Conservation (phyloP, 2,113 vertebrate species). For the Podiceps cristatus region DNA sequence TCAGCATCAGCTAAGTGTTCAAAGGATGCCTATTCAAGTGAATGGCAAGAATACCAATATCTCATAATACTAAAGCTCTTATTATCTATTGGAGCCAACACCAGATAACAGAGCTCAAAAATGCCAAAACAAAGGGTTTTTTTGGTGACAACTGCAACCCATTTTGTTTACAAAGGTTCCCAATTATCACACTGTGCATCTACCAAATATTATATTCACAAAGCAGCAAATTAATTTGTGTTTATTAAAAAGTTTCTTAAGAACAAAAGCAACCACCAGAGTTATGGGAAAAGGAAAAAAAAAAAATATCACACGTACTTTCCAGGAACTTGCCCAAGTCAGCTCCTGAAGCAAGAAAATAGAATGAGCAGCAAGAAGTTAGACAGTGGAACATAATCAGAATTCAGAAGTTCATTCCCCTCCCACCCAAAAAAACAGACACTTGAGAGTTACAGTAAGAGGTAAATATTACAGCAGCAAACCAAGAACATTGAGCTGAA, state of each 20-base stretch:
- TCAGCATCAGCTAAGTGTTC: not conserved
- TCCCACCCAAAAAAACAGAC: not conserved
- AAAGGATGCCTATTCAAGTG: not conserved
- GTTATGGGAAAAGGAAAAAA: not conserved
- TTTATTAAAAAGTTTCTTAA: constrained; percentile 33
- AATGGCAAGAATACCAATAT: not conserved
- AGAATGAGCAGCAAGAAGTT: constrained; percentile 47
- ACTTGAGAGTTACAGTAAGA: not conserved
- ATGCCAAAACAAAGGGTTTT: not conserved
- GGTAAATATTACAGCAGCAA: not conserved
- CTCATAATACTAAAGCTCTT: not conserved
- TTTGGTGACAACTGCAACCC: not conserved
- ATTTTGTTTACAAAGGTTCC: not conserved
- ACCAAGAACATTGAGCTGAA: not conserved
- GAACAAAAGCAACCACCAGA: constrained; percentile 15
- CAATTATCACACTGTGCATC: not conserved
- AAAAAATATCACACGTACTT: constrained; percentile 46
- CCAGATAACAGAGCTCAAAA: not conserved
- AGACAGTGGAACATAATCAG: not conserved
- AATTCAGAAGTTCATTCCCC: not conserved
- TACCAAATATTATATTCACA: not conserved
- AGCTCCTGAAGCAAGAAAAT: constrained; percentile 69
- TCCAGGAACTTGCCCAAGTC: constrained; percentile 64
- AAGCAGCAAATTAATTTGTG: not conserved
- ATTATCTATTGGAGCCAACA: not conserved